phyloP scores from a whole-genome alignment of 2,888 invertebrate species.

The Caenorhabditis uteleia region DNA sequence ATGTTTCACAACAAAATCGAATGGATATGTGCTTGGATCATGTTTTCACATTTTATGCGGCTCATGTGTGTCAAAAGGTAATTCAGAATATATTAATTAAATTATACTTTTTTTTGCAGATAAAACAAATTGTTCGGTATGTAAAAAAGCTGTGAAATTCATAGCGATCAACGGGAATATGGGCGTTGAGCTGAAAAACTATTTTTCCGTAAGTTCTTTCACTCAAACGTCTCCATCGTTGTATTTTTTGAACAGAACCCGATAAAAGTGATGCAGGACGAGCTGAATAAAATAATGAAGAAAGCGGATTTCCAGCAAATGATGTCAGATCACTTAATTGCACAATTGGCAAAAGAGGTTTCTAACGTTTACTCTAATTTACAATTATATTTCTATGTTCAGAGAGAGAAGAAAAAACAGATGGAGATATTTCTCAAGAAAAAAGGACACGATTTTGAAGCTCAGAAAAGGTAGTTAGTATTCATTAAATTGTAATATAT shows the following conservation, averaged over 20 bases:
- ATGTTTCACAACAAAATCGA: slow-evolving; percentile 10
- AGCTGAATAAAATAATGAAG: slow-evolving; percentile 11
- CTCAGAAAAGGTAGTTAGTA: slow-evolving; percentile 13
- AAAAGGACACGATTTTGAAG: slow-evolving; percentile 18
- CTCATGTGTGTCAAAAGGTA: slow-evolving; percentile 17
- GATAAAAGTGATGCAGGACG: slow-evolving; percentile 5
- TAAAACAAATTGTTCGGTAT: slow-evolving; percentile 7
- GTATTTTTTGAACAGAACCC: slow-evolving; percentile 8
- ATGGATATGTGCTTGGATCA: slow-evolving; percentile 12
- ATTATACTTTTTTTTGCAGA: slow-evolving; percentile 7
- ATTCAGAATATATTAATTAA: not conserved
- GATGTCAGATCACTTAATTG: slow-evolving; percentile 10
- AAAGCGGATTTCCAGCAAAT: slow-evolving; percentile 22
- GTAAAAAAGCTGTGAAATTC: slow-evolving; percentile 16
- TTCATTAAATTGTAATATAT: not conserved
- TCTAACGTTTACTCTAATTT: not conserved
- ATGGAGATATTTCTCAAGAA: slow-evolving; percentile 19
- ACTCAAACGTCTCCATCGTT: not conserved
- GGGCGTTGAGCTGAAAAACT: slow-evolving; percentile 13
- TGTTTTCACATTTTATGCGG: slow-evolving; percentile 38
- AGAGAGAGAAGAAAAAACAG: slow-evolving; percentile 29
- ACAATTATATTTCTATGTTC: not conserved
- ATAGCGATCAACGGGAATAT: slow-evolving; percentile 18
- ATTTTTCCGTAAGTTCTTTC: slow-evolving; percentile 8
- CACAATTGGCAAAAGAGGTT: slow-evolving; percentile 28